Evolutionary conservation across 64 coral and sea anemone genomes (phyloP).

Genomic region (Porites lutea): DNA sequence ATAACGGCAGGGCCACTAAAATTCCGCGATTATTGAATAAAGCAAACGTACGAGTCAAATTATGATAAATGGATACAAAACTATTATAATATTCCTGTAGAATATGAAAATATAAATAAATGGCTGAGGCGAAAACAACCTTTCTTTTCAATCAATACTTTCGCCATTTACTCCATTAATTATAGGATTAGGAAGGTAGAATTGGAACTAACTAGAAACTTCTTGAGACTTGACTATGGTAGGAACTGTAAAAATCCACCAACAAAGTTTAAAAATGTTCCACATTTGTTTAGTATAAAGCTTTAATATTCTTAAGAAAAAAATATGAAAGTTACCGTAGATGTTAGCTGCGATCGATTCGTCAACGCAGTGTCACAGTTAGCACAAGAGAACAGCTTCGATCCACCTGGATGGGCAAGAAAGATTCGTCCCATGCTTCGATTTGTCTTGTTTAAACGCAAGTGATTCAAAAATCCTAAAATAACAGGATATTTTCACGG

Average conservation of each 20-base stretch:
- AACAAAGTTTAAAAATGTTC: background rate
- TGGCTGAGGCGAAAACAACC: background rate
- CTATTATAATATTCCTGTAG: too few species aligned
- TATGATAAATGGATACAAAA: background rate
- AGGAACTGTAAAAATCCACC: background rate
- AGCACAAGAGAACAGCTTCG: conserved; percentile 94
- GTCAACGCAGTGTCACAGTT: conserved; percentile 99
- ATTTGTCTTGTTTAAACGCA: background rate
- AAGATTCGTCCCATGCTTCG: conserved; percentile 91
- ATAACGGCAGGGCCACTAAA: background rate
- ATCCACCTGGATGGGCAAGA: conserved; percentile 94
- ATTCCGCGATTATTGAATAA: background rate
- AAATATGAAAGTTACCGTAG: conserved; percentile 74
- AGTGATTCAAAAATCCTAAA: background rate
- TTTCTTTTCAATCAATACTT: background rate
- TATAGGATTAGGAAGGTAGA: too few species aligned
- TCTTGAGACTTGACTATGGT: background rate
- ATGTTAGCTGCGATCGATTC: conserved; percentile 97
- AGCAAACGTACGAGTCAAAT: background rate
- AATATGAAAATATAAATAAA: too few species aligned
- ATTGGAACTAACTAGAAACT: background rate
- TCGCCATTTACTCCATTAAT: too few species aligned
- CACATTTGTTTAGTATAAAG: background rate
- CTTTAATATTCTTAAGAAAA: background rate
- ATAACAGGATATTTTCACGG: background rate